Conservation (phyloP, 2,113 vertebrate genomes). For the Athene cunicularia region DNA sequence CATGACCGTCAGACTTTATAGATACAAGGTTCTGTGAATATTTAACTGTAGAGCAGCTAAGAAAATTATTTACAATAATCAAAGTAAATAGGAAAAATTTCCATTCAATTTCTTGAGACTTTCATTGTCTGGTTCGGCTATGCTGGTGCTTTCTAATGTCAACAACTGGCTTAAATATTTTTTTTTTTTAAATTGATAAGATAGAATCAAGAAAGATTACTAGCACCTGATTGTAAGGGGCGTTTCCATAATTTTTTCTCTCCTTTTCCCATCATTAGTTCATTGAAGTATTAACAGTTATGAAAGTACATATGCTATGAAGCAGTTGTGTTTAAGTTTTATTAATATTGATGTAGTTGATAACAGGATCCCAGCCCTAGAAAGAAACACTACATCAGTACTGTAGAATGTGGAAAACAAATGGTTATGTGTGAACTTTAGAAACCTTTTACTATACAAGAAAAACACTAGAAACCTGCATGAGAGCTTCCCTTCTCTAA, state of each 20-base stretch:
- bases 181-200: neutral
- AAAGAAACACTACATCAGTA: too few relatives aligned
- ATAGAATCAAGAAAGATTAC: neutral
- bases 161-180: neutral
- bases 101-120: neutral
- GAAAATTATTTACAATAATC: neutral
- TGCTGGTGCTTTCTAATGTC: neutral
- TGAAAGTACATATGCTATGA: neutral
- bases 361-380: neutral
- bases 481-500: neutral
- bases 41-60: neutral
- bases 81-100: neutral
- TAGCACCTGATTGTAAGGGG: neutral
- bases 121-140: neutral
- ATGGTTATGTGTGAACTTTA: rapidly evolving
- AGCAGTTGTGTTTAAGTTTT: neutral
- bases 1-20: neutral
- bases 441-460: neutral
- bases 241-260: neutral
- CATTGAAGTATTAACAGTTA: neutral
- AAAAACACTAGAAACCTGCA: neutral
- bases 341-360: neutral
- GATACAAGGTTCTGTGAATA: neutral
- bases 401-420: neutral
- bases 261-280: neutral